Percentiles rank a stretch among this genome's conserved stretches.
phyloP scores from a whole-genome alignment of 2,797 vertebrate species.

The Karalla daura region DNA sequence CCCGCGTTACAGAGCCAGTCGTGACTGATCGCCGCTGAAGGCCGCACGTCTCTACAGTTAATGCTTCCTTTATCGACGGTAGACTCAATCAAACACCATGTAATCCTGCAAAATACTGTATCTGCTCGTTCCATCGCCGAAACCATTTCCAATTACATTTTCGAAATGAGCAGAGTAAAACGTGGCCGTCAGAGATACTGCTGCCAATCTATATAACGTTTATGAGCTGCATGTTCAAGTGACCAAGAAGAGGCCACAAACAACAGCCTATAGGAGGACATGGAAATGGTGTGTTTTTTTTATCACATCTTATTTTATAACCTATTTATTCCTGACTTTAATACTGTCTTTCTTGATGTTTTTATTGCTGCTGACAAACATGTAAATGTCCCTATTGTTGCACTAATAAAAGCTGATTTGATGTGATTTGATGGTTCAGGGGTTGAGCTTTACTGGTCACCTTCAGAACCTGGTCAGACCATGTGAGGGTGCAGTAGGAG shows the following conservation, averaged over 20 bases:
- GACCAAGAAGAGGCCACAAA: neutral
- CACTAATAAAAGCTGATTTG: too few relatives aligned
- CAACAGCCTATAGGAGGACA: neutral
- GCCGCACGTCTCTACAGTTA: neutral
- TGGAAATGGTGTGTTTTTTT: neutral
- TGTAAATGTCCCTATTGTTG: too few relatives aligned
- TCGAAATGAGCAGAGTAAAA: slow-evolving; percentile 15
- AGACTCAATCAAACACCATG: slow-evolving; percentile 43
- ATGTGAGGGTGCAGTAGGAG: too few relatives aligned
- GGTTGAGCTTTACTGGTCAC: too few relatives aligned
- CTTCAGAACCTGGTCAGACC: too few relatives aligned
- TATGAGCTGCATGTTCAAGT: neutral
- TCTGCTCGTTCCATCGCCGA: slow-evolving; percentile 16
- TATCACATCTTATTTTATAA: neutral
- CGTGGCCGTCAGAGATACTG: neutral
- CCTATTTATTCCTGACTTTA: too few relatives aligned
- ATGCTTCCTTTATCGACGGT: slow-evolving; percentile 27
- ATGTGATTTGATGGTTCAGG: too few relatives aligned
- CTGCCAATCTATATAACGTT: neutral
- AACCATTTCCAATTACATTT: slow-evolving; percentile 31
- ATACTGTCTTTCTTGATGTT: too few relatives aligned
- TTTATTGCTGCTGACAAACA: too few relatives aligned
- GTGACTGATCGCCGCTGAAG: slow-evolving; percentile 26
- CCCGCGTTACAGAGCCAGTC: slow-evolving; percentile 9
- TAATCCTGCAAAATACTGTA: slow-evolving; percentile 34